A percentile compares a stretch with the other conserved stretches of the same genome.
Evolutionary conservation across 2,888 invertebrate species (phyloP).

Genomic region (Agonopterix heracliana): DNA sequence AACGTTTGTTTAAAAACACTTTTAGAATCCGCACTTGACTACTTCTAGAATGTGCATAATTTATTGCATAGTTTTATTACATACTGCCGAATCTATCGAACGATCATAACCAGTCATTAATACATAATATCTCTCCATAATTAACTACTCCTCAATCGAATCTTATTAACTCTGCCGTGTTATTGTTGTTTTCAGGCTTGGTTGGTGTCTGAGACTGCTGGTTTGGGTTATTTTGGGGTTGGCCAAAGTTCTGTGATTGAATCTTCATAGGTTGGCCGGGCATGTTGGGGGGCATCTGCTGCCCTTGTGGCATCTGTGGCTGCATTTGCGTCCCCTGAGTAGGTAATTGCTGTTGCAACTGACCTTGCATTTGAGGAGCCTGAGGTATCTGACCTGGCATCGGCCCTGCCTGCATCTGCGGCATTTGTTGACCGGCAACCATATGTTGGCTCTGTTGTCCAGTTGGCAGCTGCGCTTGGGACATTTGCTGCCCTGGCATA

Average conservation of each 20-base stretch:
- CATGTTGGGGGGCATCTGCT: slow-evolving; percentile 22
- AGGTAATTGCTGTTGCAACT: slow-evolving; percentile 24
- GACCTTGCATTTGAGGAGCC: slow-evolving; percentile 14
- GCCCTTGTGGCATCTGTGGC: slow-evolving; percentile 28
- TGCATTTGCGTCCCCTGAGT: slow-evolving; percentile 24
- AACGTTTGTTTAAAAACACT: slow-evolving; percentile 4
- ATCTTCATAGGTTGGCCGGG: slow-evolving; percentile 31
- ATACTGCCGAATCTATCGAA: slow-evolving; percentile 15
- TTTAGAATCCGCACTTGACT: slow-evolving; percentile 1
- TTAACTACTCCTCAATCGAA: slow-evolving; percentile 78
- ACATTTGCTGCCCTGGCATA: slow-evolving; percentile 18
- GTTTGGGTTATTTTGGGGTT: slow-evolving; percentile 21
- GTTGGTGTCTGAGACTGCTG: slow-evolving; percentile 45
- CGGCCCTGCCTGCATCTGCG: slow-evolving; percentile 13
- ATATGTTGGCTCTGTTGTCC: background rate
- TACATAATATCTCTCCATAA: slow-evolving; percentile 33
- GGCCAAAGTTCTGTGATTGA: slow-evolving; percentile 31
- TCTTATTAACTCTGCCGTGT: slow-evolving; percentile 87
- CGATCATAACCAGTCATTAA: slow-evolving; percentile 34
- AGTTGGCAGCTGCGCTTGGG: slow-evolving; percentile 16
- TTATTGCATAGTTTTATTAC: slow-evolving; percentile 29
- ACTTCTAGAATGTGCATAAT: slow-evolving; percentile 24
- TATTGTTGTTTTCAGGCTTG: slow-evolving; percentile 62
- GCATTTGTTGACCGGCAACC: slow-evolving; percentile 23
- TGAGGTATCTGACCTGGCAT: slow-evolving; percentile 20